Percentiles rank a stretch among this genome's conserved stretches.
These are phyloP conservation scores for Conops quadrifasciatus DNA, from an alignment of 2,888 invertebrate species.

Conservation along the genomic window DNA sequence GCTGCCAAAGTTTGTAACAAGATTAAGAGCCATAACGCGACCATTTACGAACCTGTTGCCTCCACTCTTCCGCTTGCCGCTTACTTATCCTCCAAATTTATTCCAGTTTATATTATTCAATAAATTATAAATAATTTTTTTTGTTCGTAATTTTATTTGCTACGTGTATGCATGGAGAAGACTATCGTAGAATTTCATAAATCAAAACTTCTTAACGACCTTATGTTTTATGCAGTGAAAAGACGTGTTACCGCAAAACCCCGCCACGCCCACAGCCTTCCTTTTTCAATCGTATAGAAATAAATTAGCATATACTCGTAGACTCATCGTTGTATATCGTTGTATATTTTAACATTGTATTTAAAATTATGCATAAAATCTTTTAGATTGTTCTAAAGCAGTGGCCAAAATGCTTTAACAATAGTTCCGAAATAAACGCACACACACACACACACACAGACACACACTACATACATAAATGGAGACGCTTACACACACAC, in stretches of 20 bases:
- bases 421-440: conserved; percentile 26
- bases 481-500: conserved; percentile 8
- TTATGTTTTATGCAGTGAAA: too few relatives aligned
- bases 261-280: too few relatives aligned
- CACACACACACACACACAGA: conserved; percentile 37
- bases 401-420: background rate
- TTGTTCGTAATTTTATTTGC: background rate
- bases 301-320: too few relatives aligned
- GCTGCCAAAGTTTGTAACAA: too few relatives aligned
- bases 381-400: conserved; percentile 39
- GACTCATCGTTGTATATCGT: background rate
- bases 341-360: background rate
- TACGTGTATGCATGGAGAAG: too few relatives aligned
- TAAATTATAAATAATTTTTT: background rate
- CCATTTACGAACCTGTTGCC: too few relatives aligned
- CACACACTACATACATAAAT: conserved; percentile 9
- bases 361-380: background rate
- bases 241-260: background rate
- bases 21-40: too few relatives aligned
- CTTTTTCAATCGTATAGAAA: too few relatives aligned
- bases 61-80: background rate
- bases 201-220: background rate
- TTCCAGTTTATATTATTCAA: background rate
- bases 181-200: background rate
- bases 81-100: background rate